These are phyloP conservation scores for Artemisiospiza belli DNA, from an alignment of 2,113 vertebrate genomes.

Conservation along the genomic window DNA sequence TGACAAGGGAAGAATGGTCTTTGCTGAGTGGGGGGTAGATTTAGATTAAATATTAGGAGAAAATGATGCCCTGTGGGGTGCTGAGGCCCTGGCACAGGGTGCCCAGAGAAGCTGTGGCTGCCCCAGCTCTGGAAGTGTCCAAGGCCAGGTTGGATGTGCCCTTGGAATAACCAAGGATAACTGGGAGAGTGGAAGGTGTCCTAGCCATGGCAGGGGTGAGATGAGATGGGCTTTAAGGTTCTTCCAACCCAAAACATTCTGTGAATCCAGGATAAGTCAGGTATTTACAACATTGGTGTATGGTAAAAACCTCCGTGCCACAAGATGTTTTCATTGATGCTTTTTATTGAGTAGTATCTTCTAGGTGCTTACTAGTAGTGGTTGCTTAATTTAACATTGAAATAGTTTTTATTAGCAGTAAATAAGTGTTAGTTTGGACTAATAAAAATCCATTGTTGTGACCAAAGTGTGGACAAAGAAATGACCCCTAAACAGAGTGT, in stretches of 20 bases:
- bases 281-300: neutral
- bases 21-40: neutral
- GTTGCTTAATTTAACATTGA: neutral
- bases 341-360: neutral
- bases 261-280: neutral
- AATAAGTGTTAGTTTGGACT: neutral
- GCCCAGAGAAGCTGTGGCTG: neutral
- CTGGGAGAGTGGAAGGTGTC: neutral
- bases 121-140: neutral
- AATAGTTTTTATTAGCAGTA: neutral
- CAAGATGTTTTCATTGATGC: neutral
- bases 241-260: neutral
- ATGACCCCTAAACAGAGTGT: neutral
- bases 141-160: neutral
- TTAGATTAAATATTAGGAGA: neutral
- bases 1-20: neutral
- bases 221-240: neutral
- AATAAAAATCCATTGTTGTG: neutral
- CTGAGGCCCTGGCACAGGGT: neutral
- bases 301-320: neutral
- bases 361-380: neutral
- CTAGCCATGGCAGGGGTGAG: neutral
- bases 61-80: neutral
- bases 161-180: neutral
- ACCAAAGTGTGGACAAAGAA: neutral